A percentile compares a stretch with the other conserved stretches of the same genome.
Evolutionary conservation across 2,113 vertebrate genomes (phyloP).

Genomic region (Haemorhous mexicanus): DNA sequence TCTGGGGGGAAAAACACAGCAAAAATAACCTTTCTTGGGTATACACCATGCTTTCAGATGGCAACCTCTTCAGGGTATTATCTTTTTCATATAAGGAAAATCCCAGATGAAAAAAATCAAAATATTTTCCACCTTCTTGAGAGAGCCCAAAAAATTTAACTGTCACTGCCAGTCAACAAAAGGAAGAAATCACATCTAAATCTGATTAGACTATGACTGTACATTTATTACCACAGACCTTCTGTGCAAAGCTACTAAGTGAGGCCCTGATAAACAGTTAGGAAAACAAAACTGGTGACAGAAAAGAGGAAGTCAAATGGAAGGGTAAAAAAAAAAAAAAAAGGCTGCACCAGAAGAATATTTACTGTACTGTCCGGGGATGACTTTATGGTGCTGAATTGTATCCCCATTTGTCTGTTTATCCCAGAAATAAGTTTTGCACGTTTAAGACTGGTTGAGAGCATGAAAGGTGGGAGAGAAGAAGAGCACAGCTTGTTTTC

Average conservation of each 20-base stretch:
- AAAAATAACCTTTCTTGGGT: slow-evolving; percentile 27
- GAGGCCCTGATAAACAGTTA: background rate
- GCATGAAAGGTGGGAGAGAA: background rate
- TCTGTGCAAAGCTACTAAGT: background rate
- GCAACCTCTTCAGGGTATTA: slow-evolving; percentile 12
- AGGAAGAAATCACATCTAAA: background rate
- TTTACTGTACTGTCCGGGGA: background rate
- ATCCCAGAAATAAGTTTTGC: background rate
- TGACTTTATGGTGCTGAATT: background rate
- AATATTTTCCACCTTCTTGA: background rate
- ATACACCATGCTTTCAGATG: slow-evolving; percentile 1
- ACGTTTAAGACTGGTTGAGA: background rate
- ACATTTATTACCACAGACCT: background rate
- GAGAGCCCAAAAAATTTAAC: background rate
- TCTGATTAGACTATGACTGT: background rate
- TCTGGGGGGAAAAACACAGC: background rate
- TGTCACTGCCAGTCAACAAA: background rate
- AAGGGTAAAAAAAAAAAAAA: background rate
- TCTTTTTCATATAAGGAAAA: slow-evolving; percentile 26
- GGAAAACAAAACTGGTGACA: background rate
- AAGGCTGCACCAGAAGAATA: background rate
- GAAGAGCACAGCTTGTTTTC: background rate
- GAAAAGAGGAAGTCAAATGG: background rate
- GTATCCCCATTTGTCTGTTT: background rate
- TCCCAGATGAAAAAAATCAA: slow-evolving; percentile 15